These are phyloP conservation scores for Rhea americana DNA, from an alignment of 2,113 vertebrate species.

Conservation along the genomic window DNA sequence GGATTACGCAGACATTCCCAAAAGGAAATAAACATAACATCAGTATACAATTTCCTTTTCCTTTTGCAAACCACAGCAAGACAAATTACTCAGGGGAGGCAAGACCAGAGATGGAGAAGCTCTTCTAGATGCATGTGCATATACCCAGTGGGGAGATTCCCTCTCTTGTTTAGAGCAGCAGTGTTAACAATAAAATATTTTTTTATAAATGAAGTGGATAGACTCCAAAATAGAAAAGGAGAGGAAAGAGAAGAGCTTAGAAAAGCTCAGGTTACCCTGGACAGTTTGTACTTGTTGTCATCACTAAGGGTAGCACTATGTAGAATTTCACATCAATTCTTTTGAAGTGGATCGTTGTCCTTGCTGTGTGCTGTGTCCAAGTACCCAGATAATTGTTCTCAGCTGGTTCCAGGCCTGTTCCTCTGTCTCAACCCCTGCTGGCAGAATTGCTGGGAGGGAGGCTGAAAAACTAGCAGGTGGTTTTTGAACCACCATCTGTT, in stretches of 20 bases:
- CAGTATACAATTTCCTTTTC: conserved; percentile 15
- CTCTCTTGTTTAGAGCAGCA: neutral
- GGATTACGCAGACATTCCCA: neutral
- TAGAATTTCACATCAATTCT: neutral
- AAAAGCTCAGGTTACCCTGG: neutral
- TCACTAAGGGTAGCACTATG: neutral
- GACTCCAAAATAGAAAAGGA: no score
- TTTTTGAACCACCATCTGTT: neutral
- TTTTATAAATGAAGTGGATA: neutral
- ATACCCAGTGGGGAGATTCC: neutral
- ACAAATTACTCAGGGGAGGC: neutral
- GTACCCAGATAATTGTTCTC: accelerated
- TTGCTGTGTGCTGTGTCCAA: accelerated
- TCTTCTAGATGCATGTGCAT: accelerated
- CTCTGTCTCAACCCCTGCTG: neutral
- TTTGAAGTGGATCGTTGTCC: neutral
- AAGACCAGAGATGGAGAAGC: neutral
- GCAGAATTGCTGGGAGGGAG: neutral
- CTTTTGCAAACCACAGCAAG: neutral
- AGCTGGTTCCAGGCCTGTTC: neutral
- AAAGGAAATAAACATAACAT: conserved; percentile 45
- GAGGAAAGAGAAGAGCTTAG: neutral
- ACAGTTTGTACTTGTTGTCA: neutral
- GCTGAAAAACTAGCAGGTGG: neutral
- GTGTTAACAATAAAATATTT: neutral